These are phyloP conservation scores for Pseudachorutes palmiensis DNA, from an alignment of 1,140 invertebrate genomes.

Conservation along the genomic window DNA sequence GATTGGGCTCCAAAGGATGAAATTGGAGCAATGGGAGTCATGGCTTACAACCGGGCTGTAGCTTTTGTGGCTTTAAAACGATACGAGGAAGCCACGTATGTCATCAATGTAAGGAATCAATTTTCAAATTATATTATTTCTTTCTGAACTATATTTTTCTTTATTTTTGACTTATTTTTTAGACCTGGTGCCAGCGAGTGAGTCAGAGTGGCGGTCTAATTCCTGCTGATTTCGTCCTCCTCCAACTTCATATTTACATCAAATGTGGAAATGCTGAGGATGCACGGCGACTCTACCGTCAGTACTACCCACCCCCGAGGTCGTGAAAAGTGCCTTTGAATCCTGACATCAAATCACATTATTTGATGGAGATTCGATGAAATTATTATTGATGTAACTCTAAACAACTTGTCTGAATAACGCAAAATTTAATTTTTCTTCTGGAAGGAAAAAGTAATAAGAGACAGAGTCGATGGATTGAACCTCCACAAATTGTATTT, in stretches of 20 bases:
- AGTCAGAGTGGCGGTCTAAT: slow-evolving; percentile 53
- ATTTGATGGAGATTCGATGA: too few species aligned
- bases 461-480: too few species aligned
- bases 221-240: slow-evolving; percentile 61
- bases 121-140: slow-evolving; percentile 12
- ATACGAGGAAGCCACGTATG: slow-evolving; percentile 59
- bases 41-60: slow-evolving; percentile 72
- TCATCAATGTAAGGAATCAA: slow-evolving; percentile 50
- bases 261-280: slow-evolving; percentile 56
- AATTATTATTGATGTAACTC: too few species aligned
- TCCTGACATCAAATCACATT: too few species aligned
- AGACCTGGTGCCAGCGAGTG: slow-evolving; percentile 48
- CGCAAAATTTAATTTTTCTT: too few species aligned
- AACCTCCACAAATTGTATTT: too few species aligned
- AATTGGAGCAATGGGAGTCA: slow-evolving; percentile 55
- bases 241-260: slow-evolving; percentile 64
- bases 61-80: slow-evolving; percentile 67
- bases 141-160: background rate
- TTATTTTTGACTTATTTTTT: slow-evolving; percentile 35
- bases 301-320: too few species aligned
- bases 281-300: background rate
- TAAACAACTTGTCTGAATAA: too few species aligned
- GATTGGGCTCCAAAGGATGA: slow-evolving; percentile 63
- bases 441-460: too few species aligned
- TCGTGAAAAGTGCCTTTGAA: too few species aligned